Base-by-base conservation (phyloP, 2,797 vertebrate species). In the Streptopelia turtur region DNA sequence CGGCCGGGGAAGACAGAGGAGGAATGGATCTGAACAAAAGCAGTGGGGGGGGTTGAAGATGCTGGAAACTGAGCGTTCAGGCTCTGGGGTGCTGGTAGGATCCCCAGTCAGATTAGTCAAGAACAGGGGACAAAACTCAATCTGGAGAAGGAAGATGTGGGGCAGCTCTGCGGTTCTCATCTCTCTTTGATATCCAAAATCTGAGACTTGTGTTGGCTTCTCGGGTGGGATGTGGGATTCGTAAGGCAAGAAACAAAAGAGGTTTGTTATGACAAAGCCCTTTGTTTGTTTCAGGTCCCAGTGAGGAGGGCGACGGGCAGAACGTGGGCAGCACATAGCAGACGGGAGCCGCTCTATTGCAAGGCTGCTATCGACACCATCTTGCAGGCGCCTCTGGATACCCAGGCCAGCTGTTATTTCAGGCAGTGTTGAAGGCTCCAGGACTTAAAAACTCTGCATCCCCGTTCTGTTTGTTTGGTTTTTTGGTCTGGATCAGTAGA, bases 241-340 rank as follows among this genome's bases (percentile, higher is more conserved):
- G 31, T 53, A 66, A 60, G 57, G 53, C n/a, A 56, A 75, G 49
- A 70, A 86, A 39, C 10, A 56, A n/a, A 53, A 91, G 49, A 5
- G 33, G 50, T 2, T 81, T 86, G 37, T 31, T 50, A 11, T 84
- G 45, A 95, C 87, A 22, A 16, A 80, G 35, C 63, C 23, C 53
- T 79, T 70, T 83, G 24, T 83, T 83, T 89, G 65, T 97, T 97
- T 76, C 98, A 99, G 99, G 98, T 96, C 97, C 98, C 87, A 98
- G 97, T 69, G 98, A 99, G 45, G 99, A 98, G 97, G 98, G 98
- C 70, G 99, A 99, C 7, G 98, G 98, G 97, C 99, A 98, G 96
- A 98, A 98, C 1, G 81, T 98, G n/a, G 98, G 99, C 97, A 99
- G 99, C 98, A 99, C 99, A 99, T 99, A 99, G 99, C 99, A 87